These are phyloP conservation scores for Heteropelma amictum DNA, from an alignment of 2,888 invertebrate species.

Conservation along the genomic window DNA sequence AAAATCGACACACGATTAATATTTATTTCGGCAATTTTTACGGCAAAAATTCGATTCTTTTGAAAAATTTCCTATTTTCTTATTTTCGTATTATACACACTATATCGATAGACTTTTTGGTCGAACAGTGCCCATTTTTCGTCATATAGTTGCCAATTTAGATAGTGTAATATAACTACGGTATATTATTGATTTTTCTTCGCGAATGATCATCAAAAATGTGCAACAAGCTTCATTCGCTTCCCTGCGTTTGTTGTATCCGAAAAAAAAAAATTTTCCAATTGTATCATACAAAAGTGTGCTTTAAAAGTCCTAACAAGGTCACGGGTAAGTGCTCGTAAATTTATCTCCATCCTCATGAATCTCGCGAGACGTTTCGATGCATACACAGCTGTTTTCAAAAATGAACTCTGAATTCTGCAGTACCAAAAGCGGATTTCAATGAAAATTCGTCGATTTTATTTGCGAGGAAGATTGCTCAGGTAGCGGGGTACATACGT, in stretches of 20 bases:
- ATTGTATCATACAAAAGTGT: conserved; percentile 16
- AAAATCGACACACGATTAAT: no score
- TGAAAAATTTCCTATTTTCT: neutral
- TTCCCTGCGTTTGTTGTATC: neutral
- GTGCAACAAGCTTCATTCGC: conserved; percentile 2
- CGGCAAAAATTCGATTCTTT: neutral
- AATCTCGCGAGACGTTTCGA: neutral
- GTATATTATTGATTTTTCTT: neutral
- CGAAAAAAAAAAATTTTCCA: neutral
- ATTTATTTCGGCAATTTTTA: no score
- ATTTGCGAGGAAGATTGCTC: conserved; percentile 13
- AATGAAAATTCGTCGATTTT: conserved; percentile 18
- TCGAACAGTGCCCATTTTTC: conserved; percentile 1
- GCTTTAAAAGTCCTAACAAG: conserved; percentile 28
- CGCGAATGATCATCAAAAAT: neutral
- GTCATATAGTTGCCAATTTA: neutral
- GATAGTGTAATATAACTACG: neutral
- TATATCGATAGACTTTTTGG: neutral
- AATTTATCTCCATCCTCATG: conserved; percentile 27
- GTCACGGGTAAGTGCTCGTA: conserved; percentile 49
- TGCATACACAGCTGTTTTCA: neutral
- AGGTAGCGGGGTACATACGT: conserved; percentile 25
- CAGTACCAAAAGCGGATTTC: conserved; percentile 16
- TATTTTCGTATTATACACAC: neutral
- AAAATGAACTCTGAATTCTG: conserved; percentile 15